Percentiles rank a stretch among this genome's conserved stretches.
These are phyloP conservation scores for Hoplodrina blanda DNA, from an alignment of 2,888 invertebrate species.

Conservation along the genomic window DNA sequence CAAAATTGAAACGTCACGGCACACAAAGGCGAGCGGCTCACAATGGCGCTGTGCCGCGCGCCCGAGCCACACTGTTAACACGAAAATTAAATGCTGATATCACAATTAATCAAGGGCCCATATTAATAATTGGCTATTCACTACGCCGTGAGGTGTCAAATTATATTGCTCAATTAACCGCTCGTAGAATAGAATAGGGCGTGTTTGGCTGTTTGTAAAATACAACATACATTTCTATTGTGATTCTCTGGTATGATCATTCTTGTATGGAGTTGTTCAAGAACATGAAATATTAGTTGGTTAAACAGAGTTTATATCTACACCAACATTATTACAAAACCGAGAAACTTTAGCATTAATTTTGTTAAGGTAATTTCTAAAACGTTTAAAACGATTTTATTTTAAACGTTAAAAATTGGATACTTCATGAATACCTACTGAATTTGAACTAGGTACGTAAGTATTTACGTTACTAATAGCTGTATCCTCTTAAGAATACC, in stretches of 20 bases:
- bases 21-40: constrained; percentile 85
- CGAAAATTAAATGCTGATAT: constrained; percentile 91
- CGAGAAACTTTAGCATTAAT: constrained; percentile 32
- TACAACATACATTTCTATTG: constrained; percentile 65
- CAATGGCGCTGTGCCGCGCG: constrained; percentile 80
- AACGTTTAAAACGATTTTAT: constrained; percentile 34
- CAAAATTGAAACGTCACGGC: constrained; percentile 91
- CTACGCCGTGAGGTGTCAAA: constrained; percentile 89
- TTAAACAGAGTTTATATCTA: constrained; percentile 14
- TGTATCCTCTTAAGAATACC: constrained; percentile 6
- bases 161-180: constrained; percentile 90
- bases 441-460: constrained; percentile 3
- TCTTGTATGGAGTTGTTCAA: constrained; percentile 24
- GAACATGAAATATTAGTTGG: constrained; percentile 31
- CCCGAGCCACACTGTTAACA: constrained; percentile 86
- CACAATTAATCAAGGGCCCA: constrained; percentile 90
- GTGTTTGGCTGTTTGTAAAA: constrained; percentile 83
- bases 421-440: constrained; percentile 34
- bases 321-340: constrained; percentile 18
- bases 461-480: not conserved
- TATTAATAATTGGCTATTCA: constrained; percentile 91
- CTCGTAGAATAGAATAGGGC: constrained; percentile 87
- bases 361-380: constrained; percentile 32
- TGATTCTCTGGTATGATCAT: constrained; percentile 29
- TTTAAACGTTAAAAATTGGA: constrained; percentile 18